These are phyloP conservation scores for Sialis lutaria DNA, from an alignment of 2,888 invertebrate species.

Conservation along the genomic window DNA sequence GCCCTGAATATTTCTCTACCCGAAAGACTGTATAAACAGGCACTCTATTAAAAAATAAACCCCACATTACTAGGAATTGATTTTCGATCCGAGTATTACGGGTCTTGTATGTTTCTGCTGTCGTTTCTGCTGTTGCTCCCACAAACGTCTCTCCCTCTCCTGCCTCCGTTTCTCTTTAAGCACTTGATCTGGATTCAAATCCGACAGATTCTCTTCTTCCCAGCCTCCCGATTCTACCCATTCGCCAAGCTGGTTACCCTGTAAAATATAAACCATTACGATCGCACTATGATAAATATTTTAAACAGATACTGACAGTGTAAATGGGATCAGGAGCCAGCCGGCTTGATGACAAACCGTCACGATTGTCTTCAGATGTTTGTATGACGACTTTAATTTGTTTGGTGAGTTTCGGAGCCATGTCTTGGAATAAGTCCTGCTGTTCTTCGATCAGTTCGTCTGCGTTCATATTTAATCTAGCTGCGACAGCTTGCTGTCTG, in stretches of 20 bases:
- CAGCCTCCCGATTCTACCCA: conserved; percentile 23
- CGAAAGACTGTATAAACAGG: too few relatives aligned
- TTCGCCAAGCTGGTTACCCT: conserved; percentile 20
- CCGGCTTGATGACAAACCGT: conserved; percentile 15
- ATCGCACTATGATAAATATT: too few relatives aligned
- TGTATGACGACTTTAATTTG: conserved; percentile 36
- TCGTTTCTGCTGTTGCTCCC: conserved; percentile 22
- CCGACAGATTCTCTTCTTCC: conserved; percentile 20
- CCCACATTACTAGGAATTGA: conserved; percentile 8
- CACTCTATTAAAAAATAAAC: too few relatives aligned
- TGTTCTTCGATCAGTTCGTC: conserved; percentile 27
- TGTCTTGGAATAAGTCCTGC: conserved; percentile 39
- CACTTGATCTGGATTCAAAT: conserved; percentile 16
- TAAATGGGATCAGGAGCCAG: conserved; percentile 10
- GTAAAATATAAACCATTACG: conserved; percentile 5
- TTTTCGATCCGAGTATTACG: conserved; percentile 16
- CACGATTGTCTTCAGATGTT: conserved; percentile 16
- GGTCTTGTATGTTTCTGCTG: conserved; percentile 16
- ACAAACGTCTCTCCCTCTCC: conserved; percentile 19
- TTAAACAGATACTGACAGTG: too few relatives aligned
- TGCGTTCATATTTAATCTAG: conserved; percentile 14
- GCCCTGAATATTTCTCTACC: too few relatives aligned
- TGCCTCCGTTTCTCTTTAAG: conserved; percentile 20
- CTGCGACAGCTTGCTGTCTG: conserved; percentile 29
- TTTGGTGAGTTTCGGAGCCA: conserved; percentile 40